Evolutionary conservation across 2,797 vertebrate genomes (phyloP), one percentile per base, ranked within the genome.

Genomic region (Silurus lanzhouensis): DNA sequence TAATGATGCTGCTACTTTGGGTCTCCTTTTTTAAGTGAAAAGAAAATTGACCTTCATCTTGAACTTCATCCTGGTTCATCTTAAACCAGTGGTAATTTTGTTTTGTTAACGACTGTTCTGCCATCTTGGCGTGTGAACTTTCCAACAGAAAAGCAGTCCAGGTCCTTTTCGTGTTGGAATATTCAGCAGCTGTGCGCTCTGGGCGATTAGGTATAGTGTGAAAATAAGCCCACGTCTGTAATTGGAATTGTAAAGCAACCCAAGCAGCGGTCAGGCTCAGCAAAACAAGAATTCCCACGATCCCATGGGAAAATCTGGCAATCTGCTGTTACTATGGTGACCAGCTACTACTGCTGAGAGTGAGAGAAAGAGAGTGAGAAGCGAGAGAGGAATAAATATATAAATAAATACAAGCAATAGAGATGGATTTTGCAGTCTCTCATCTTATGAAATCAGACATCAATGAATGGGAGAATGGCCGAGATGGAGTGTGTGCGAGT

Each of bases 281-380:
- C 91, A 92, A 93, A 83, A 91, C 93, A 93, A 90, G 93, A 94
- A 94, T 94, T 94, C 86, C 94, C 94, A 95, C 92, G 93, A 94
- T 95, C 95, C 94, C 93, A 55, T 83, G 93, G 94, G 95, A 10
- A 95, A 81, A 81, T 88, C 92, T 91, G 93, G 92, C 92, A 89
- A 93, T 91, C 93, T 94, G 92, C 92, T 91, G 95, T 96, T 95
- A 93, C 95, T 93, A 96, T 96, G 95, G 94, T 94, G 90, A 96
- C 95, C 89, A 92, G 93, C 92, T 95, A 94, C 93, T 94, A 93
- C 93, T 94, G 94, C 94, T 93, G 91, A 92, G 92, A 94, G 93
- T 92, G 93, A 91, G 92, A 93, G 92, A 93, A 92, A 93, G 91
- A 90, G 93, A 90, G 79, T 12, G 75, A 27, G n/a, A 25, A 58